Evolutionary conservation across 1,140 invertebrate genomes (phyloP).

Genomic region (Nixonia krombeini): DNA sequence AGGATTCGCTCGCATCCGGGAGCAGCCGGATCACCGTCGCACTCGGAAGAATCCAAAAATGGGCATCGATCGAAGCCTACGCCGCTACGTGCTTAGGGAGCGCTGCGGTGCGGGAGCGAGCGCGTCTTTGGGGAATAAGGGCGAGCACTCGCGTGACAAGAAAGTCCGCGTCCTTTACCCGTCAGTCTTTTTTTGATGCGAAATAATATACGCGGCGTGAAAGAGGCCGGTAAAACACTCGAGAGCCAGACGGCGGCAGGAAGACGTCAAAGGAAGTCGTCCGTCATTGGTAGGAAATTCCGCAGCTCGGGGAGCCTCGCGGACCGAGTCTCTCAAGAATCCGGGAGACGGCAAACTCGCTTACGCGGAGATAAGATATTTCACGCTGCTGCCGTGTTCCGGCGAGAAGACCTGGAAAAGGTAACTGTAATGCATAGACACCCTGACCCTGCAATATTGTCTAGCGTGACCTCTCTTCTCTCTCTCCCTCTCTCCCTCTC

Average conservation of each 20-base stretch:
- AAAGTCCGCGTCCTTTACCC: too few relatives aligned
- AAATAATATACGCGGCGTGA: background rate
- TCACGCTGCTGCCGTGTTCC: background rate
- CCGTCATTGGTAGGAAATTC: conserved; percentile 4
- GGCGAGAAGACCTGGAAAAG: conserved; percentile 5
- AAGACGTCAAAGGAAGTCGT: conserved; percentile 5
- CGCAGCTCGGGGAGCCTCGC: background rate
- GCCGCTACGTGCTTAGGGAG: background rate
- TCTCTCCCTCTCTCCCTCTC: conserved; percentile 2
- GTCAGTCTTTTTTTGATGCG: too few relatives aligned
- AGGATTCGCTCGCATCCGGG: conserved; percentile 1
- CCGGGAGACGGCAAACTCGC: conserved; percentile 3
- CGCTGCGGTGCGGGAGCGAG: too few relatives aligned
- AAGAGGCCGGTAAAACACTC: background rate
- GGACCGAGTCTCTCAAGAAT: conserved; percentile 4
- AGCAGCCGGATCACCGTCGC: too few relatives aligned
- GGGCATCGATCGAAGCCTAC: background rate
- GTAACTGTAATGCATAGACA: conserved; percentile 40
- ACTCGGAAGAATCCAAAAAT: too few relatives aligned
- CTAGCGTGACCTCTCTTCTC: background rate
- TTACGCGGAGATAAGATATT: conserved; percentile 21
- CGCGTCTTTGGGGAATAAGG: too few relatives aligned
- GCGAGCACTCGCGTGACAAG: too few relatives aligned
- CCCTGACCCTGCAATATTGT: conserved; percentile 39
- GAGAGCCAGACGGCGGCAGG: background rate